Conservation (phyloP, 2,888 invertebrate species). For the Pinctada fucata region DNA sequence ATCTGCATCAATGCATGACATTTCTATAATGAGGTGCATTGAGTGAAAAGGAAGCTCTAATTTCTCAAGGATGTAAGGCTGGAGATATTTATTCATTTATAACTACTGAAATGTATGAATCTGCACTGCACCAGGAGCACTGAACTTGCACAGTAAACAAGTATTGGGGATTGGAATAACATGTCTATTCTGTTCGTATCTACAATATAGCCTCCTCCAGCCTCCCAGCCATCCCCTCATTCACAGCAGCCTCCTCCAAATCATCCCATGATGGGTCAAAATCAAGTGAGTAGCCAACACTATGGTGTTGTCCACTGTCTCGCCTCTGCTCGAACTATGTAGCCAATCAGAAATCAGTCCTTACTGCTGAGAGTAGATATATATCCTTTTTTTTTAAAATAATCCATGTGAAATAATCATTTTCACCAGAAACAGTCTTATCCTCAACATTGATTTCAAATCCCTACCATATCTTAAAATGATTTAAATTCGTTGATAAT, state of each 20-base stretch:
- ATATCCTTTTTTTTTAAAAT: no score
- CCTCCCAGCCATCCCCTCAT: conserved; percentile 92
- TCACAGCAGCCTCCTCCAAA: conserved; percentile 85
- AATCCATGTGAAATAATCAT: no score
- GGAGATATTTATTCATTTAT: no score
- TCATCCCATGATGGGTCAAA: conserved; percentile 86
- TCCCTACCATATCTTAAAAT: no score
- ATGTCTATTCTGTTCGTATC: conserved; percentile 49
- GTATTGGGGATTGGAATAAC: background rate
- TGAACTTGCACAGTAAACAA: background rate
- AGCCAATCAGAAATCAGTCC: background rate
- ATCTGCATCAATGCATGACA: no score
- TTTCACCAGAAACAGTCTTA: no score
- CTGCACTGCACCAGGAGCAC: conserved; percentile 9
- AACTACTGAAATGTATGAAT: background rate
- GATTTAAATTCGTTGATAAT: no score
- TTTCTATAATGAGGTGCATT: no score
- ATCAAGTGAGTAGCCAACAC: conserved; percentile 80
- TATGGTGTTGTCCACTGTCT: conserved; percentile 3
- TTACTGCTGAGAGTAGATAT: no score
- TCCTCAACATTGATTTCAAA: no score
- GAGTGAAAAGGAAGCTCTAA: no score
- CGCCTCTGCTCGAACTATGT: background rate
- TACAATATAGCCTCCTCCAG: conserved; percentile 80
- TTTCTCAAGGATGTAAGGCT: no score